Evolutionary conservation across 2,797 vertebrate species (phyloP).

Genomic region (Pogonophryne albipinna): DNA sequence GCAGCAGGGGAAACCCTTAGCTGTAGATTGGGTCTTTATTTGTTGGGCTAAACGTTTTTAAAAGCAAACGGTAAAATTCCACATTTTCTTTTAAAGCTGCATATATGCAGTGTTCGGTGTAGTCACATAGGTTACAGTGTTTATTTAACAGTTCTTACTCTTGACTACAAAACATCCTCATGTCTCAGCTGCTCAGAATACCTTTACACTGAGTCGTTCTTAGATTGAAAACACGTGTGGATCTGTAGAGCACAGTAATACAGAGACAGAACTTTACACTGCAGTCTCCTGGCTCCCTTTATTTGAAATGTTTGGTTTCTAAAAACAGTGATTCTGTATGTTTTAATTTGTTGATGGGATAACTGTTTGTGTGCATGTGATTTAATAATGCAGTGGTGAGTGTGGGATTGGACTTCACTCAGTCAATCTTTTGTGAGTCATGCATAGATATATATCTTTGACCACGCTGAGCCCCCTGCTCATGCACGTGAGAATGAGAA

Average conservation of each 20-base stretch:
- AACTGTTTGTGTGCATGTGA: not conserved
- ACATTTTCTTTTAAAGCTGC: not conserved
- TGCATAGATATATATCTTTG: not conserved
- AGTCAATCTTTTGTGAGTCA: constrained; percentile 1
- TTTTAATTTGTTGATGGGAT: not conserved
- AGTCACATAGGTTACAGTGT: not conserved
- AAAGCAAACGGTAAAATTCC: not conserved
- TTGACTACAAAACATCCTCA: not conserved
- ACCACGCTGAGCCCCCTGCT: not conserved
- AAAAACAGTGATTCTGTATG: not conserved
- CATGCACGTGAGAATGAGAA: not conserved
- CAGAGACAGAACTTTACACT: not conserved
- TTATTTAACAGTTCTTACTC: not conserved
- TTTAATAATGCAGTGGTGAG: constrained; percentile 1
- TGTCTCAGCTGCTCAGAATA: constrained; percentile 31
- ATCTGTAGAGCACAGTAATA: not conserved
- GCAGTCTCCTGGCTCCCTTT: not conserved
- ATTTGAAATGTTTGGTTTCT: not conserved
- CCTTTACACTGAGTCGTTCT: constrained; percentile 38
- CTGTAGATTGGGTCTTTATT: not conserved
- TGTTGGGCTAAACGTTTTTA: not conserved
- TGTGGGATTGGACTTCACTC: not conserved
- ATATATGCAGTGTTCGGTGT: not conserved
- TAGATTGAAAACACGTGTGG: constrained; percentile 53
- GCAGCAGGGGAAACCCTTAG: not conserved